Evolutionary conservation across 2,888 invertebrate genomes (phyloP), one percentile per base, ranked within the genome.

Genomic region (Hymenopus coronatus): DNA sequence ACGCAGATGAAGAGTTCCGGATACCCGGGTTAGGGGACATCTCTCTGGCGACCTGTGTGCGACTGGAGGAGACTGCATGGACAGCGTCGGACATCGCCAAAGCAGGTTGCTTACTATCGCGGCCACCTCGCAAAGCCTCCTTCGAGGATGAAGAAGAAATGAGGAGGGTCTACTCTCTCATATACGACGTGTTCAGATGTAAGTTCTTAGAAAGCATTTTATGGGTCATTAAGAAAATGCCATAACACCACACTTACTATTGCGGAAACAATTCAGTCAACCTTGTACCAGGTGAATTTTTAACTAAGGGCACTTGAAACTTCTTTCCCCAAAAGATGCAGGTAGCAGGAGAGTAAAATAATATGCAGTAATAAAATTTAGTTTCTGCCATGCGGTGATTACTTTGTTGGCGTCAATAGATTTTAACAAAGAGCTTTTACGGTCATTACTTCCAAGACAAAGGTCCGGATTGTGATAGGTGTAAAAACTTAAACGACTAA

Each of bases 151-250:
- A 96, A 91, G 96, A 96, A 89, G 96, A 96, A 92, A 96, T 96
- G 96, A 93, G 96, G 89, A 94, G 96, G 90, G 96, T 96, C 33
- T 96, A 96, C 91, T 95, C 96, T 0, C 94, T 97, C 81, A 96
- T 96, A 91, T 97, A 96, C 92, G 96, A 97, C 91, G 96, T 96
- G 0, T 95, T 96, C 91, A 94, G 96, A 92, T 96, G 97, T 96
- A 93, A 95, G 96, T 90, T 88, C 33, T 20, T 28, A 28, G 27
- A 30, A 1, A 4, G 14, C 33, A 15, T 85, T 85, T 85, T 82
- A n/a, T 82, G 6, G 4, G 6, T 20, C 25, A 81, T 81, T 81
- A 40, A 40, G 6, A 40, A 40, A 1, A 40, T 33, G 33, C 27
- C 6, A 7, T 12, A 25, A 82, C 4, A n/a, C 82, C 20, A 82